phyloP scores from a whole-genome alignment of 2,888 invertebrate species.

The Baccha elongata region DNA sequence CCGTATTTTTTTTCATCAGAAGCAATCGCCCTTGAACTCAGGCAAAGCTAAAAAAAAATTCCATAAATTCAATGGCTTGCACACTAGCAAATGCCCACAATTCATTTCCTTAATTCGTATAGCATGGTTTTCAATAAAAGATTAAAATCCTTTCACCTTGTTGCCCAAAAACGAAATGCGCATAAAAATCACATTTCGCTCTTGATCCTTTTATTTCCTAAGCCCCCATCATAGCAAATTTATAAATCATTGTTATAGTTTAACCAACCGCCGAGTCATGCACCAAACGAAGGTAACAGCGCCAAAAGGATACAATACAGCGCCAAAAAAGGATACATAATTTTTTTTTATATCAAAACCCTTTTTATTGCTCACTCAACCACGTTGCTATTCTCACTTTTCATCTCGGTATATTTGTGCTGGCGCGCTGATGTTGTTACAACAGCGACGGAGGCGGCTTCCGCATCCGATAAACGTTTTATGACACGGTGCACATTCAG shows the following conservation, averaged over 20 bases:
- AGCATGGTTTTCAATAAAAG: conserved; percentile 63
- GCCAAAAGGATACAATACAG: conserved; percentile 45
- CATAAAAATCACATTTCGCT: conserved; percentile 65
- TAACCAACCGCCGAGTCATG: conserved; percentile 68
- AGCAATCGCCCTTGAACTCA: conserved; percentile 12
- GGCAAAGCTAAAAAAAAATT: conserved; percentile 43
- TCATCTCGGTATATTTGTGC: conserved; percentile 49
- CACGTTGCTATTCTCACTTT: conserved; percentile 71
- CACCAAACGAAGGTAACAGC: conserved; percentile 58
- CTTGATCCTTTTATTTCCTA: background rate
- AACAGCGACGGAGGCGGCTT: conserved; percentile 51
- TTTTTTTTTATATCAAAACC: conserved; percentile 56
- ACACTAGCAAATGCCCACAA: conserved; percentile 69
- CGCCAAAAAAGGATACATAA: conserved; percentile 2
- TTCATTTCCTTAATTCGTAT: conserved; percentile 67
- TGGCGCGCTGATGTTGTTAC: conserved; percentile 31
- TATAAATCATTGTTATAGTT: conserved; percentile 73
- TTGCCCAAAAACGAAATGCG: conserved; percentile 61
- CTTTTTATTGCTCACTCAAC: conserved; percentile 73
- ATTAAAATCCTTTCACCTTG: conserved; percentile 73
- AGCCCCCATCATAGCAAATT: conserved; percentile 29
- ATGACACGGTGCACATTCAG: conserved; percentile 74
- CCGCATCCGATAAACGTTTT: conserved; percentile 73
- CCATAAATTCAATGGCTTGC: conserved; percentile 62
- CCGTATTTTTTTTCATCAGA: too few relatives aligned